phyloP scores from a whole-genome alignment of 1,140 invertebrate species.

The Tetraneura akinire region DNA sequence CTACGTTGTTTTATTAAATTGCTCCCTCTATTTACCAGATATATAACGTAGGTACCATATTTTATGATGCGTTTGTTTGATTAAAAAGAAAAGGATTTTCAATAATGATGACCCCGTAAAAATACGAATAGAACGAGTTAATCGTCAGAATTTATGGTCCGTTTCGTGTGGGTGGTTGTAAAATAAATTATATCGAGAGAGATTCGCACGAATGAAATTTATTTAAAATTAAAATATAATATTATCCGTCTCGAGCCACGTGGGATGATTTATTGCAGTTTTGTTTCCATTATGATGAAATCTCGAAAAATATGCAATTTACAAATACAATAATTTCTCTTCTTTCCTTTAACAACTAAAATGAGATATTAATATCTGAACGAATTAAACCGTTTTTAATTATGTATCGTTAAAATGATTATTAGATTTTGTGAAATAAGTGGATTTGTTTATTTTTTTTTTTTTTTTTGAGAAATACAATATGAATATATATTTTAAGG shows the following conservation, averaged over 20 bases:
- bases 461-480: not conserved
- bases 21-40: too few relatives aligned
- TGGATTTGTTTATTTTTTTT: too few relatives aligned
- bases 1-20: too few relatives aligned
- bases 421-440: not conserved
- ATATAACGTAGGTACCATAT: too few relatives aligned
- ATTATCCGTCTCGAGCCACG: not conserved
- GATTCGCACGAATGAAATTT: not conserved
- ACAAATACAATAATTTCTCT: not conserved
- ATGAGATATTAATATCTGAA: constrained; percentile 30
- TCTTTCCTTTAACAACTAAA: not conserved
- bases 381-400: constrained; percentile 25
- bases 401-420: not conserved
- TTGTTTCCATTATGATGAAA: not conserved
- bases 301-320: not conserved
- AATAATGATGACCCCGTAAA: too few relatives aligned
- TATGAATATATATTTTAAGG: not conserved
- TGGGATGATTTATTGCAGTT: not conserved
- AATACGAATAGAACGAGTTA: not conserved
- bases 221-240: constrained; percentile 18
- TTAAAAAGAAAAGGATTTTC: too few relatives aligned
- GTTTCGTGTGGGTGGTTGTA: not conserved
- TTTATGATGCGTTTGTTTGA: too few relatives aligned
- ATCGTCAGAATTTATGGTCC: not conserved
- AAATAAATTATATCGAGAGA: not conserved